These are phyloP conservation scores for Sebastes paucispinis DNA, from an alignment of 2,797 vertebrate species.

Conservation along the genomic window DNA sequence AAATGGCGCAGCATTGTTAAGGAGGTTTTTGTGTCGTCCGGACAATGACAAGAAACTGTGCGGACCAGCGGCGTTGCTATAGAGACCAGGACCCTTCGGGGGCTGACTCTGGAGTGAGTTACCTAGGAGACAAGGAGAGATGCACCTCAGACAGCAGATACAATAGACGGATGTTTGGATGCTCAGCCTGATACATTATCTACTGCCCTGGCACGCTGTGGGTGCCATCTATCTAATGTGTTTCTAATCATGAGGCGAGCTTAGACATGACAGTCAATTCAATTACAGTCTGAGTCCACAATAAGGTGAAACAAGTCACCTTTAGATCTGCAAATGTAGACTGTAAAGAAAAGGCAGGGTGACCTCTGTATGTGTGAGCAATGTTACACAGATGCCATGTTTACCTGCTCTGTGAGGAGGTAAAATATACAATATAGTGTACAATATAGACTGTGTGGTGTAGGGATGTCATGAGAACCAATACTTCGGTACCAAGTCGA, in stretches of 20 bases:
- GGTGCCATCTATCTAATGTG: conserved; percentile 25
- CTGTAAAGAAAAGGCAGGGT: neutral
- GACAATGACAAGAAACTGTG: conserved; percentile 86
- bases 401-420: neutral
- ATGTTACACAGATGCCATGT: neutral
- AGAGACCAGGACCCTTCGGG: conserved; percentile 90
- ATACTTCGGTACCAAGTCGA: neutral
- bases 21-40: conserved; percentile 93
- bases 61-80: conserved; percentile 90
- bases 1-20: conserved; percentile 93
- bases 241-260: conserved; percentile 35
- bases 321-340: neutral
- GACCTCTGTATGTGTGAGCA: conserved; percentile 1
- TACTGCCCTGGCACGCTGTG: conserved; percentile 6
- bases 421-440: neutral
- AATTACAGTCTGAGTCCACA: conserved; percentile 33
- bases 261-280: conserved; percentile 17
- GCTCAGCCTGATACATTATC: conserved; percentile 48
- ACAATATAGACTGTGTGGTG: neutral
- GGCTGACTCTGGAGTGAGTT: conserved; percentile 87
- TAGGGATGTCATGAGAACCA: neutral
- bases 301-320: conserved; percentile 51
- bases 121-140: conserved; percentile 79
- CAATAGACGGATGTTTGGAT: conserved; percentile 56
- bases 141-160: conserved; percentile 68